Conservation (phyloP, 2,888 invertebrate genomes). For the Flexamia atlantica region DNA sequence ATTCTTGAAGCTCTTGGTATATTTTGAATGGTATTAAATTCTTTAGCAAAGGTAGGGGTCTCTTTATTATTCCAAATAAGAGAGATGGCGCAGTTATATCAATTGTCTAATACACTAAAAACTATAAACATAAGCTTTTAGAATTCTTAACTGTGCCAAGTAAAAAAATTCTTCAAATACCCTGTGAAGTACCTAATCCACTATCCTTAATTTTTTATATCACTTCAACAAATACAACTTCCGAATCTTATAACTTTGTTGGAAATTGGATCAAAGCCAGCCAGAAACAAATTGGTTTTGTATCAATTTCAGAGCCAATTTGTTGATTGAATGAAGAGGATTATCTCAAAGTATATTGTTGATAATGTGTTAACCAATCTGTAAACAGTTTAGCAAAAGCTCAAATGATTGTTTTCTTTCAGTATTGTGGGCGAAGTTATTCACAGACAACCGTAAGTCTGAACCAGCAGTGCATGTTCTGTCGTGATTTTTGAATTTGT, state of each 20-base stretch:
- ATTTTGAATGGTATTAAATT: too few relatives aligned
- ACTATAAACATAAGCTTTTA: neutral
- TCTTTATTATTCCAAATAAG: too few relatives aligned
- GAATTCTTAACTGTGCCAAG: neutral
- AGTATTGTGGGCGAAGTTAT: conserved; percentile 85
- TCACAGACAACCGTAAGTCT: conserved; percentile 85
- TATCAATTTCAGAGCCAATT: conserved; percentile 15
- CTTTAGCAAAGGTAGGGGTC: too few relatives aligned
- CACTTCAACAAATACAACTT: neutral
- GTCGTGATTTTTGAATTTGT: neutral
- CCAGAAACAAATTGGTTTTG: neutral
- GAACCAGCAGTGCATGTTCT: conserved; percentile 1
- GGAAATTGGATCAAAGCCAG: conserved; percentile 4
- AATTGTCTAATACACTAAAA: neutral
- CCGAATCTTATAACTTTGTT: neutral
- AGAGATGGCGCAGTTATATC: too few relatives aligned
- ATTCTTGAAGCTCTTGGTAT: too few relatives aligned
- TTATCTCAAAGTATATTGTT: neutral
- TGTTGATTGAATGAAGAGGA: neutral
- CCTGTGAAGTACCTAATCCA: neutral
- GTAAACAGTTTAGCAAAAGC: neutral
- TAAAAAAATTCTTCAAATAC: neutral
- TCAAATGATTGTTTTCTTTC: conserved; percentile 71
- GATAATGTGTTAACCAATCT: neutral
- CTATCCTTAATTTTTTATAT: neutral